These are phyloP conservation scores for Pseudois nayaur DNA, from an alignment of 2,113 vertebrate genomes.

Conservation along the genomic window DNA sequence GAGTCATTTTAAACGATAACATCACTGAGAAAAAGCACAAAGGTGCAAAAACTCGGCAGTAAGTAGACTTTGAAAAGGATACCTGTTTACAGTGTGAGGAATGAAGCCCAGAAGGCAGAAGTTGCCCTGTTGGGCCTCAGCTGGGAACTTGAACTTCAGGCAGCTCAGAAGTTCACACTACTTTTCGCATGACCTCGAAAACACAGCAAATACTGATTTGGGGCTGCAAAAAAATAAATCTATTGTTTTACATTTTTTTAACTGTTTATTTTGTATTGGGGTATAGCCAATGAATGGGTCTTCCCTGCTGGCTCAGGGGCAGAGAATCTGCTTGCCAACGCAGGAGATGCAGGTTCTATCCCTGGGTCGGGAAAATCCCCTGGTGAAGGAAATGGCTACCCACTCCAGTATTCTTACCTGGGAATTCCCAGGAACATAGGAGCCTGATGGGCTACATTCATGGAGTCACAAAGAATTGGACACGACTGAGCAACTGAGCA, in stretches of 20 bases:
- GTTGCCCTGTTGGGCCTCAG: accelerated
- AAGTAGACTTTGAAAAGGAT: not conserved
- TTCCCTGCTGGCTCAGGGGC: not conserved
- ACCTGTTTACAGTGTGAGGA: not conserved
- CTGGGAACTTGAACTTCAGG: not conserved
- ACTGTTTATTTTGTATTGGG: not conserved
- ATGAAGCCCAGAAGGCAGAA: not conserved
- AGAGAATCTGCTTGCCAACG: not conserved
- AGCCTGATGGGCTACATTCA: not conserved
- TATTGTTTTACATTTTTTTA: not conserved
- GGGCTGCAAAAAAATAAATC: not conserved
- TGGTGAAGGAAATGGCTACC: not conserved
- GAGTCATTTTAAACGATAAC: not conserved
- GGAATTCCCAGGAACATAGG: not conserved
- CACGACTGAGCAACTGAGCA: not conserved
- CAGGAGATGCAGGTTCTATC: not conserved
- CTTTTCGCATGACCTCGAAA: accelerated
- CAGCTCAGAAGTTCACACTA: accelerated
- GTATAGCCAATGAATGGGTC: not conserved
- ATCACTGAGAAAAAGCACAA: not conserved
- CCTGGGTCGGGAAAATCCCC: not conserved
- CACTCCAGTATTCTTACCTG: not conserved
- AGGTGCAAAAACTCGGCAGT: not conserved
- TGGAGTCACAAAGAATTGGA: not conserved
- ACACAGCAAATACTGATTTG: accelerated